Percentiles rank a stretch among this genome's conserved stretches.
Evolutionary conservation across 1,140 invertebrate genomes (phyloP).

Genomic region (Drosophila busckii): DNA sequence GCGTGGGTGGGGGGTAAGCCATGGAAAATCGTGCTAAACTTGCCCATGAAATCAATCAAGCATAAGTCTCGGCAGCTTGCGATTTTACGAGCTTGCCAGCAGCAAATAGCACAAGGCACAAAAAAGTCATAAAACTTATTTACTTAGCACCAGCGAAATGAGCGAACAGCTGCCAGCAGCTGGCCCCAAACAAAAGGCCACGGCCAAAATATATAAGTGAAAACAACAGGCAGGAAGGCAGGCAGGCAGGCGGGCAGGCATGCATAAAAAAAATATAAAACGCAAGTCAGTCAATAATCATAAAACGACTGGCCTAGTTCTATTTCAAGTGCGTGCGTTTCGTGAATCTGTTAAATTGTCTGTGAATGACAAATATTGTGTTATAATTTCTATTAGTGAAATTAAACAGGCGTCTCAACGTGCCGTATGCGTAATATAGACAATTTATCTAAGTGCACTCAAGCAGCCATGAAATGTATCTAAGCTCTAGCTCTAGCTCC

Average conservation of each 20-base stretch:
- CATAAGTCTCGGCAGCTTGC: constrained; percentile 46
- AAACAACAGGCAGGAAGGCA: constrained; percentile 5
- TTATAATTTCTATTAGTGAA: constrained; percentile 72
- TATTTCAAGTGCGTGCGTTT: no score
- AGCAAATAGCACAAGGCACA: constrained; percentile 26
- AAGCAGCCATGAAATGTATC: constrained; percentile 47
- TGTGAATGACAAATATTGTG: constrained; percentile 77
- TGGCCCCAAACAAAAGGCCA: constrained; percentile 51
- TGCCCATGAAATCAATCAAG: constrained; percentile 66
- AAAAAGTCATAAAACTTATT: constrained; percentile 75
- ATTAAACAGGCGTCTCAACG: constrained; percentile 57
- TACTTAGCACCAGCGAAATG: constrained; percentile 66
- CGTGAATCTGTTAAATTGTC: constrained; percentile 70
- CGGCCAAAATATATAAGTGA: constrained; percentile 32
- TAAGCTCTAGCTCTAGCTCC: constrained; percentile 7
- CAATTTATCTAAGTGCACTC: constrained; percentile 64
- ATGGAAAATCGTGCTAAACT: constrained; percentile 6
- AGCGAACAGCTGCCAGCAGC: constrained; percentile 18
- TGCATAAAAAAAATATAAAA: constrained; percentile 23
- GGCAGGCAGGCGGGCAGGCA: constrained; percentile 4
- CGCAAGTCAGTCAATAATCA: constrained; percentile 68
- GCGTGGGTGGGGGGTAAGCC: no score
- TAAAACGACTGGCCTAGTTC: constrained; percentile 40
- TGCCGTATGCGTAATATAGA: constrained; percentile 68
- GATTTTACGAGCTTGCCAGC: constrained; percentile 58